Evolutionary conservation across 2,797 vertebrate species (phyloP).

Genomic region (Ibycter americanus): DNA sequence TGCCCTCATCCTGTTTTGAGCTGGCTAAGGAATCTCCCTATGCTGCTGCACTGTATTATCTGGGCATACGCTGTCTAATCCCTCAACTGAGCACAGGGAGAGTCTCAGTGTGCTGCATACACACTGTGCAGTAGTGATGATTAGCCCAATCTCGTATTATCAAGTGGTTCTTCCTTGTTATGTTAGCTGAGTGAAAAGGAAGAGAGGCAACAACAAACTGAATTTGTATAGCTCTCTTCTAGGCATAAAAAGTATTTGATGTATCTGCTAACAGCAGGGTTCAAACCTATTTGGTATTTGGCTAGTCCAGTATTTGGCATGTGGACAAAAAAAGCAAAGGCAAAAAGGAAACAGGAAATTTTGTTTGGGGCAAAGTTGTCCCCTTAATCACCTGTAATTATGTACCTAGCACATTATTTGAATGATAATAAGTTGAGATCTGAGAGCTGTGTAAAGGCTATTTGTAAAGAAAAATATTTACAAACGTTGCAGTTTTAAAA

Average conservation of each 20-base stretch:
- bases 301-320: neutral
- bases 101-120: neutral
- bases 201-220: neutral
- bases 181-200: neutral
- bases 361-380: neutral
- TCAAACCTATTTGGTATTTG: neutral
- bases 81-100: neutral
- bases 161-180: neutral
- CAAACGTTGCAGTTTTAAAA: neutral
- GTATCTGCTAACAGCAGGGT: neutral
- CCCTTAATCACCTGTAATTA: neutral
- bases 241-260: neutral
- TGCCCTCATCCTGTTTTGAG: neutral
- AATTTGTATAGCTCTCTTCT: neutral
- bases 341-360: neutral
- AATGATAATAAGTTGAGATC: neutral
- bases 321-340: neutral
- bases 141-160: neutral
- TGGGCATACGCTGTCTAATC: neutral
- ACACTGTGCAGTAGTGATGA: neutral
- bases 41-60: neutral
- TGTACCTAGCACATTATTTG: neutral
- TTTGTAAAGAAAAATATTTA: neutral
- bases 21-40: neutral
- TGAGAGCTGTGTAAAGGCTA: neutral